phyloP scores from a whole-genome alignment of 35 echinoderm and acorn worm species.

The Eucidaris tribuloides region DNA sequence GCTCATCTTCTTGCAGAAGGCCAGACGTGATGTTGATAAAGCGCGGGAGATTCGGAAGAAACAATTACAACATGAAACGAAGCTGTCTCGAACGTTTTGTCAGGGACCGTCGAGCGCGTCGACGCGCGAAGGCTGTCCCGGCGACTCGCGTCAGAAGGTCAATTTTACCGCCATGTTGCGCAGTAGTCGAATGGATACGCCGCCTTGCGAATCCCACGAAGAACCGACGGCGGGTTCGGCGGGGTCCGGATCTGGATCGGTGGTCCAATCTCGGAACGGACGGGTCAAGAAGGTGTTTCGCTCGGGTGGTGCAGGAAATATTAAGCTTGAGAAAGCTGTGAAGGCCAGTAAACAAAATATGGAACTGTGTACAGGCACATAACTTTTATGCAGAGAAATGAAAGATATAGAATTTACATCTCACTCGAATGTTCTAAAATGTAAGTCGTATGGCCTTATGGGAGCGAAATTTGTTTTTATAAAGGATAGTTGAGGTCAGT shows the following conservation, averaged over 20 bases:
- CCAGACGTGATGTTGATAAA: neutral
- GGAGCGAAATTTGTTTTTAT: too few relatives aligned
- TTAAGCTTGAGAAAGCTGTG: constrained; percentile 1
- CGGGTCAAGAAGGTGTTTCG: constrained; percentile 16
- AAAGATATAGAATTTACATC: too few relatives aligned
- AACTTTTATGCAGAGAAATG: too few relatives aligned
- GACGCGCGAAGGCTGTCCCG: neutral
- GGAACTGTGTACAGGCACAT: neutral
- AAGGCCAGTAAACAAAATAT: neutral
- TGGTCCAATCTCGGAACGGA: neutral
- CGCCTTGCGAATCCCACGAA: neutral
- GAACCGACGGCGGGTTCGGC: neutral
- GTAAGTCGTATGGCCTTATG: too few relatives aligned
- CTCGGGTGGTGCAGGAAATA: neutral
- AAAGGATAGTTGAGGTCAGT: too few relatives aligned
- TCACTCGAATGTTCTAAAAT: too few relatives aligned
- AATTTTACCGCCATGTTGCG: neutral
- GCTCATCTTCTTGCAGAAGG: constrained; percentile 5
- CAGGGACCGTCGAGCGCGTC: neutral
- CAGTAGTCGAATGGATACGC: neutral
- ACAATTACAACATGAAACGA: too few relatives aligned
- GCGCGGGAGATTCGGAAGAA: neutral
- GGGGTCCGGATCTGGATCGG: neutral
- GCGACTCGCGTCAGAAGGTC: neutral
- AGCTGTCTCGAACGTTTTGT: too few relatives aligned